Evolutionary conservation across 2,113 vertebrate species (phyloP).

Genomic region (Lonchura striata): DNA sequence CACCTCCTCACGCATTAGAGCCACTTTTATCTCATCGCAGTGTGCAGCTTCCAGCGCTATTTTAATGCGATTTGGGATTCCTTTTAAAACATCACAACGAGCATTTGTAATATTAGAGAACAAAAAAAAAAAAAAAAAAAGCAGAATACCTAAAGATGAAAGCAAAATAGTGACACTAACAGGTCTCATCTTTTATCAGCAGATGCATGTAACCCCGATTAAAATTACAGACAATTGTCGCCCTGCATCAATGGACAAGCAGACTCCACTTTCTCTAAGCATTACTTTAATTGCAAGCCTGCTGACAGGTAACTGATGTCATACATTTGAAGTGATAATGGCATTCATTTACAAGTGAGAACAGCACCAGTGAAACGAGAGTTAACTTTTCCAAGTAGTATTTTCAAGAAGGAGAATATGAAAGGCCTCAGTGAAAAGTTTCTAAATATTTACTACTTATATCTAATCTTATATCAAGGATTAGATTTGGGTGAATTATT

Average conservation of each 20-base stretch:
- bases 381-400: not conserved
- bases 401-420: not conserved
- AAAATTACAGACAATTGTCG: not conserved
- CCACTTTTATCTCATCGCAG: constrained; percentile 63
- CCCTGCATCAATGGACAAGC: not conserved
- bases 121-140: not conserved
- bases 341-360: not conserved
- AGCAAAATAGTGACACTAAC: not conserved
- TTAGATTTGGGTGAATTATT: not conserved
- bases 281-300: not conserved
- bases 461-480: not conserved
- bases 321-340: constrained; percentile 24
- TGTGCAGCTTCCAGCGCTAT: constrained; percentile 1
- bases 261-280: not conserved
- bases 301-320: constrained; percentile 31
- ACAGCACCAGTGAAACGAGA: not conserved
- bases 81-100: constrained; percentile 1
- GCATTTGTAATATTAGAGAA: not conserved
- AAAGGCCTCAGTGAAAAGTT: not conserved
- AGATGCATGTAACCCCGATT: not conserved
- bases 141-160: not conserved
- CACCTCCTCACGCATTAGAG: constrained; percentile 64
- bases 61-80: not conserved
- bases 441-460: not conserved
- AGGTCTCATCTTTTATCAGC: not conserved